Evolutionary conservation across 2,113 vertebrate genomes (phyloP).

Genomic region (Arvicanthis niloticus): DNA sequence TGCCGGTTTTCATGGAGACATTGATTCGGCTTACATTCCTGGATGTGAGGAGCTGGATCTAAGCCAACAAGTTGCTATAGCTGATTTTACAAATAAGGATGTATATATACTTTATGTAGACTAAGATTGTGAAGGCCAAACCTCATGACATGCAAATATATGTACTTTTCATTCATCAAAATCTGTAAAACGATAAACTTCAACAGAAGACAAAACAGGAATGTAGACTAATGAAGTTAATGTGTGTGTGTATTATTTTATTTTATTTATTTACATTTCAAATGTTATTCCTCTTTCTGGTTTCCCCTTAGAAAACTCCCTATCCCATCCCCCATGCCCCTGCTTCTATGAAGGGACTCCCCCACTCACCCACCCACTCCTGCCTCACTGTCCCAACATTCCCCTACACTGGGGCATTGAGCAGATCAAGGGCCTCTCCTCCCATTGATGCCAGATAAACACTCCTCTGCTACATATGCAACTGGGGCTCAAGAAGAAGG

Average conservation of each 20-base stretch:
- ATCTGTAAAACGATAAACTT: not conserved
- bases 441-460: too few relatives aligned
- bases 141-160: not conserved
- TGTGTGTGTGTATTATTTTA: not conserved
- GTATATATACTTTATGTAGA: not conserved
- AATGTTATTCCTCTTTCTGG: too few relatives aligned
- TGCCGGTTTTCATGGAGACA: not conserved
- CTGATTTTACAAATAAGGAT: not conserved
- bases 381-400: too few relatives aligned
- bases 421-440: too few relatives aligned
- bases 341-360: too few relatives aligned
- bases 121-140: conserved; percentile 37
- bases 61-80: not conserved
- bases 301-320: too few relatives aligned
- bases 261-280: too few relatives aligned
- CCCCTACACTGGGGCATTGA: too few relatives aligned
- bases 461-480: too few relatives aligned
- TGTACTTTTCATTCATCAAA: conserved; percentile 26
- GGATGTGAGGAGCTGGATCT: not conserved
- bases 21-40: not conserved
- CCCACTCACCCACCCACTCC: too few relatives aligned
- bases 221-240: not conserved
- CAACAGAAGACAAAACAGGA: not conserved
- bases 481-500: too few relatives aligned
- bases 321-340: too few relatives aligned